Evolutionary conservation across 2,113 vertebrate genomes (phyloP), one percentile per base, ranked within the genome.

Genomic region (Girardinichthys multiradiatus): DNA sequence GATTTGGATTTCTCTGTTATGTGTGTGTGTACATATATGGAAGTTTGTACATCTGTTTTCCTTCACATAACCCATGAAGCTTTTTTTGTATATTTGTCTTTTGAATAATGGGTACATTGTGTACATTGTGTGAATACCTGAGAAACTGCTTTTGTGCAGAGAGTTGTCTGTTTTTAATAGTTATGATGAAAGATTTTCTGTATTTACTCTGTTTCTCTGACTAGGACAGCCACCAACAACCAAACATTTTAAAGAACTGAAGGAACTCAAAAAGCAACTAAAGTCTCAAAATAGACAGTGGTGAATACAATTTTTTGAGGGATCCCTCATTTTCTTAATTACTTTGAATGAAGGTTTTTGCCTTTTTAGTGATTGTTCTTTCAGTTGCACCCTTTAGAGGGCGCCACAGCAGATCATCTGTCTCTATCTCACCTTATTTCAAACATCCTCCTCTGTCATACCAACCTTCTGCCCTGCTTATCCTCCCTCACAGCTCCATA

Each of bases 31-130:
- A 72, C 75, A 84, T 39, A 13, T 6, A 5, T 26, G 1, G 37
- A 63, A 37, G n/a, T 59, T 59, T 51, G 64, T 48, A 64, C 17
- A 64, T 13, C 2, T 48, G 14, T 63, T 26, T 72, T 70, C 42
- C 61, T 84, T 51, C n/a, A 39, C 60, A 35, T 68, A 69, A 68
- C 74, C 71, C 27, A 27, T 70, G 58, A 75, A 67, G 45, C 5
- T 42, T 42, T 45, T 33, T 63, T 37, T 81, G 72, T 87, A 30
- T 33, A 39, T 71, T 51, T 70, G 57, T 60, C 45, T 35, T 57
- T 1, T 72, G 54, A 68, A 33, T 39, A 62, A 54, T 81, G 67
- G 71, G 45, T 71, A 72, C 60, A 31, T 24, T n/a, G 48, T 72
- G 76, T 70, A 27, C 54, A 57, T 17, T 68, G 13, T 64, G 42